phyloP scores from a whole-genome alignment of 2,113 vertebrate genomes.

The Periophthalmodon schlosseri region DNA sequence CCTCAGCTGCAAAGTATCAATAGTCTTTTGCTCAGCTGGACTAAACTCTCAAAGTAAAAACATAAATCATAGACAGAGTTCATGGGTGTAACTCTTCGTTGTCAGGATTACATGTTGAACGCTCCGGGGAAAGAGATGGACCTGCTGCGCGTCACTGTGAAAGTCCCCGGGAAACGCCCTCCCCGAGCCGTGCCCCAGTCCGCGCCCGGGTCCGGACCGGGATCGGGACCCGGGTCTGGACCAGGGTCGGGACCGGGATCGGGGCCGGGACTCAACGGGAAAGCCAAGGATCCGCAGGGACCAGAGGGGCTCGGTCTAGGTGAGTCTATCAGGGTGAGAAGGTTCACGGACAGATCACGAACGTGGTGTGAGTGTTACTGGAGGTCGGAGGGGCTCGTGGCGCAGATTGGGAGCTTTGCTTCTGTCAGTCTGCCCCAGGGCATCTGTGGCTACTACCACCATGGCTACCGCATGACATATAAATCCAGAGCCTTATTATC shows the following conservation, averaged over 20 bases:
- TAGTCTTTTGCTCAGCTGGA: no score
- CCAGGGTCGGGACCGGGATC: constrained; percentile 78
- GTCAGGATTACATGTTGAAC: constrained; percentile 91
- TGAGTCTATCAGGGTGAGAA: constrained; percentile 4
- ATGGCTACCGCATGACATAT: no score
- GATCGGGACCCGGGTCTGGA: constrained; percentile 81
- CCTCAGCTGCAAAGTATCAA: no score
- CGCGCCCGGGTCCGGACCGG: constrained; percentile 76
- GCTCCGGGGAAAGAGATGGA: constrained; percentile 96
- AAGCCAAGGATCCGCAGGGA: constrained; percentile 83
- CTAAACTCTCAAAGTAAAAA: no score
- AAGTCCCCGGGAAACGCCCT: constrained; percentile 93
- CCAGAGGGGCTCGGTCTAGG: constrained; percentile 73
- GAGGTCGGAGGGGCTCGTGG: no score
- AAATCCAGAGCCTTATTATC: no score
- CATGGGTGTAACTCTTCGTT: neutral
- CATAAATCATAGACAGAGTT: no score
- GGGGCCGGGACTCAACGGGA: constrained; percentile 86
- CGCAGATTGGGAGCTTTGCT: no score
- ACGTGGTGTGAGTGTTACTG: no score
- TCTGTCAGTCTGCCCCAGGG: no score
- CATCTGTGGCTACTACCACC: no score
- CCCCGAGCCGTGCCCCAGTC: constrained; percentile 87
- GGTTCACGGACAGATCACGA: neutral
- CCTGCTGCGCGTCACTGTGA: constrained; percentile 91